These are phyloP conservation scores for Drosophila tani DNA, from an alignment of 1,140 invertebrate species.

Conservation along the genomic window DNA sequence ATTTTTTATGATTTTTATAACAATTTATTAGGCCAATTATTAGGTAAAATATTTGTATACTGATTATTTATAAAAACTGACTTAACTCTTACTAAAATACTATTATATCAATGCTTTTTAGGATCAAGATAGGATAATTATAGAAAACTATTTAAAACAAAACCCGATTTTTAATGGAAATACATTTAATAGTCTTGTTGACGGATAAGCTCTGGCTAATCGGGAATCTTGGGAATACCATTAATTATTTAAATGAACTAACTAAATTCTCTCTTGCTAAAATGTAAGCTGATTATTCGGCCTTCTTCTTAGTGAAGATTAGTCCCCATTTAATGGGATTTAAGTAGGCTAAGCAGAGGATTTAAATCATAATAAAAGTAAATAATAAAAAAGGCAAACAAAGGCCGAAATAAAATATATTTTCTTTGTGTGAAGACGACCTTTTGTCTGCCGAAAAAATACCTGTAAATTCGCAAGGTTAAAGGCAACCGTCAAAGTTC, in stretches of 20 bases:
- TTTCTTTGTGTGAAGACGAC: slow-evolving; percentile 2
- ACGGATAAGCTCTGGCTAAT: not conserved
- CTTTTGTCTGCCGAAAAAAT: slow-evolving; percentile 22
- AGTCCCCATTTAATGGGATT: slow-evolving; percentile 15
- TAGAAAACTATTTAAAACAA: not conserved
- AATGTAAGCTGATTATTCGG: not conserved
- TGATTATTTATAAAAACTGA: no score
- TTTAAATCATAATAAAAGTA: slow-evolving; percentile 16
- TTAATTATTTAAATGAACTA: slow-evolving; percentile 4
- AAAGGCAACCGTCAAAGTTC: slow-evolving; percentile 10
- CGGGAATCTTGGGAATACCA: not conserved
- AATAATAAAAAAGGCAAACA: not conserved
- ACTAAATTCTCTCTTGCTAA: no score
- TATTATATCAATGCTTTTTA: not conserved
- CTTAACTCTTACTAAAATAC: not conserved
- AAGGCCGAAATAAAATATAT: slow-evolving; percentile 13
- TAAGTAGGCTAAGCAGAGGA: slow-evolving; percentile 9
- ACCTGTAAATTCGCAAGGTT: slow-evolving; percentile 16
- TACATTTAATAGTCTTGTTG: not conserved
- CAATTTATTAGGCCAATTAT: no score
- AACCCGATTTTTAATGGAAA: not conserved
- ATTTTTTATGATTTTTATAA: no score
- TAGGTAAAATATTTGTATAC: no score
- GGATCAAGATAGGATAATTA: no score
- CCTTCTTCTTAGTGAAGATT: not conserved